Base-by-base conservation (phyloP, 2,888 invertebrate species). In the Drosophila algonquin region DNA sequence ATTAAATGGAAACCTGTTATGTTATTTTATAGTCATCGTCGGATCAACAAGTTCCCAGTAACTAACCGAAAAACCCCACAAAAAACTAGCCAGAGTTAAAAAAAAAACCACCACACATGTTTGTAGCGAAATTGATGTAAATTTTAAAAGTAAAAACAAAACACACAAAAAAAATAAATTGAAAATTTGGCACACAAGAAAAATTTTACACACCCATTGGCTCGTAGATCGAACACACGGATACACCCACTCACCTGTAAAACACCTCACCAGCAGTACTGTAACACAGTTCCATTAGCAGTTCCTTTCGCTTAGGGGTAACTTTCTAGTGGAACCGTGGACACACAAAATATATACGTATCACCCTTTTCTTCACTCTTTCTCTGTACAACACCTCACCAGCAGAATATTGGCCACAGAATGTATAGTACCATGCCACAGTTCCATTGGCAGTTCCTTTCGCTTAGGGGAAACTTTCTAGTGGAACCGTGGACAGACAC, bases 11-110 rank as follows among this genome's bases (percentile, higher is more conserved):
- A 71, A 71, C 63, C 69, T 76, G 81, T 81, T 85, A 80, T 70
- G 82, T 85, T 82, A 81, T 85, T 80, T 82, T 80, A 80, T 77
- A 81, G 65, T 81, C 68, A 62, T 77, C 68, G 59, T 71, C 61
- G 55, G 69, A 67, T 60, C 46, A 46, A 74, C 75, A 76, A 78
- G 58, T 58, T 80, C 73, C 79, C 70, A 81, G 81, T 87, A 75
- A 87, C 84, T 82, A 87, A 87, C 85, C 40, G 40, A 14, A 40
- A 1, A 21, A 40, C 61, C 58, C 71, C 79, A 69, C 30, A 79
- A 79, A 84, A 84, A 74, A 87, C 84, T 82, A 87, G 84, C 85
- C 16, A 61, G 30, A 44, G 68, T 73, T 68, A 54, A 61, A 52
- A 54, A 61, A 52, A 68, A 54, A 54, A 32, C 35, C 14, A 32